Base-by-base conservation (phyloP, 2,113 vertebrate species). In the Calidris pygmaea region DNA sequence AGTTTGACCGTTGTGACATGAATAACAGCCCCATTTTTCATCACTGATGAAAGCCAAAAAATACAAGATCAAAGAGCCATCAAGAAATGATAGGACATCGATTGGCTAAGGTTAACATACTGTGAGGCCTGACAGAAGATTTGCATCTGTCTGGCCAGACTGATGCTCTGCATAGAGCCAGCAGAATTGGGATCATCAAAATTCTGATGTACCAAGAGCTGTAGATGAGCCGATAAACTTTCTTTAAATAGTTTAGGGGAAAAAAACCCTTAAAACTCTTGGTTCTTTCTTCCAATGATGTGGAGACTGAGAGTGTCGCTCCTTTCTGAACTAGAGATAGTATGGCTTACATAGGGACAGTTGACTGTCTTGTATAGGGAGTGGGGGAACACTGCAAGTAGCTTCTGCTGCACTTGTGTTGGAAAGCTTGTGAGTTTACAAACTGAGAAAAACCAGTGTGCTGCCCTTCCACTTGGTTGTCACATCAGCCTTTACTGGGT, bases 361-460 rank as follows among this genome's bases (percentile, higher is more conserved):
- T 8, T 23, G 45, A n/a, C 26, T 56, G 8, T n/a, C 39, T 35
- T 4, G 0, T 48, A 26, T 17, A 8, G 6, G 6, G 0, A 0
- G 2, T 39, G 20, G 41, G 50, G 13, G 72, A 75, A 55, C 24
- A 29, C 17, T 39, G n/a, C 72, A 27, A n/a, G 5, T 59, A 15
- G 37, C 17, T 52, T 88, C 53, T 76, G 13, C 37, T 63, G 53
- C 1, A 10, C 62, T 56, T 45, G 7, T 17, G 18, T 35, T 70
- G 48, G 45, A 84, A 76, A 79, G 19, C 22, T 75, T 47, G 19
- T 32, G 50, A 83, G n/a, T 73, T 86, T 27, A 15, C 11, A 18
- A 85, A 63, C 32, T n/a, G 26, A 79, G 24, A 27, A 18, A 16
- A 65, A 48, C 6, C 0, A 3, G 3, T 10, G 30, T 70, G 26